Evolutionary conservation across 2,888 invertebrate genomes (phyloP).

Genomic region (Coecobrya sp.): DNA sequence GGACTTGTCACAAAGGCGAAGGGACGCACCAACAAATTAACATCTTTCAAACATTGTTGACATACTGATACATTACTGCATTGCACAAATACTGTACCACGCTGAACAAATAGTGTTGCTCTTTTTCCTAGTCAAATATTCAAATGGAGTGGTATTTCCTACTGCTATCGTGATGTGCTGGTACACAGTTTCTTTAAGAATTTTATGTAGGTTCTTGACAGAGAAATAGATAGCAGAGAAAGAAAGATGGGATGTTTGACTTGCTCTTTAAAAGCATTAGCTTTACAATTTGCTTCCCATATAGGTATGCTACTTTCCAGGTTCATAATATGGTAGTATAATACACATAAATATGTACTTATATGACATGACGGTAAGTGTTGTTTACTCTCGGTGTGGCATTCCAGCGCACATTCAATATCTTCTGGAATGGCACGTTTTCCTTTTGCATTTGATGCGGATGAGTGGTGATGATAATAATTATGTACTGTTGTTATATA

Average conservation of each 20-base stretch:
- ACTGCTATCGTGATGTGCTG: neutral
- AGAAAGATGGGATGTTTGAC: constrained; percentile 32
- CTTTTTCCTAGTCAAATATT: neutral
- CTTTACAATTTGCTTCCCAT: neutral
- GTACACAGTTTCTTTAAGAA: neutral
- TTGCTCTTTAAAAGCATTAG: constrained; percentile 44
- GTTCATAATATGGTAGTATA: neutral
- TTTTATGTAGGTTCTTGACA: neutral
- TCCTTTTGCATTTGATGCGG: neutral
- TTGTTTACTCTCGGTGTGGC: constrained; percentile 5
- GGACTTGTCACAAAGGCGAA: no score
- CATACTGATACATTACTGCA: no score
- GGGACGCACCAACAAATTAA: no score
- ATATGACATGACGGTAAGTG: neutral
- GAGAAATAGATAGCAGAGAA: neutral
- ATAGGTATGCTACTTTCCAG: neutral
- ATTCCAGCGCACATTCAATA: neutral
- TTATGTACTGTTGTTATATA: neutral
- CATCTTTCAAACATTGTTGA: no score
- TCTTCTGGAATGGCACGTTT: constrained; percentile 14
- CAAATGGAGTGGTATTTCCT: neutral
- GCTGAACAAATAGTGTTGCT: neutral
- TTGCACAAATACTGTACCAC: no score
- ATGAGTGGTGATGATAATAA: constrained; percentile 14
- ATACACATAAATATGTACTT: neutral